Evolutionary conservation across 1,140 invertebrate genomes (phyloP), one percentile per base, ranked within the genome.

Genomic region (Megalonaias nervosa): DNA sequence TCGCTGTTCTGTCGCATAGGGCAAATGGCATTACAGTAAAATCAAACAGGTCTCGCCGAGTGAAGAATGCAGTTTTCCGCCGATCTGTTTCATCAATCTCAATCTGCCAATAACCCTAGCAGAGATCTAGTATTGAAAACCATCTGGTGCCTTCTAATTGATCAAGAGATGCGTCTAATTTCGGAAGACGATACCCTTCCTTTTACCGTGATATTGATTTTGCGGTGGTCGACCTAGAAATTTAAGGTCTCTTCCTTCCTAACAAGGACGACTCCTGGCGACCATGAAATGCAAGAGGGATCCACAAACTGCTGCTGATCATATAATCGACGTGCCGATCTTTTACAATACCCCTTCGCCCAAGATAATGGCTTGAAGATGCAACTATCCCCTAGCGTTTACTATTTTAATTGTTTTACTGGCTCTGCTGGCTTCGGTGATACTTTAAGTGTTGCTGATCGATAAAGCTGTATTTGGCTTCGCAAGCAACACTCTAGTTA

Each of bases 181-280:
- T n/a, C 0, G 84, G 82, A 16, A 87, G 68, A 14, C 81, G 82
- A 38, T 85, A 80, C 71, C 75, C 67, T 70, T 85, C 81, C 60
- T 79, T 77, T 67, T 5, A 74, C 79, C 0, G 79, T 57, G n/a
- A 38, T 26, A 73, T 88, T 87, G 16, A 86, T 61, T 23, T 66
- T 72, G 17, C 82, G 91, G 85, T 91, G 93, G 84, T 93, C 92
- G 3, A 84, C 89, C 83, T 92, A 92, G 23, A 93, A 85, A 38
- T 92, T 76, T 38, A 91, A 79, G 19, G 83, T 80, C 16, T 90
- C 91, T 82, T 92, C 84, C 77, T 93, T 93, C 21, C 84, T 62
- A 1, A 92, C 89, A 6, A 89, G 83, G 1, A 93, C 92, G 21
- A 93, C 81, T 3, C 92, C 92, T 5, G 92, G 90, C 13, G 89